Evolutionary conservation across 2,113 vertebrate genomes (phyloP).

Genomic region (Andinoacara biseriatus): DNA sequence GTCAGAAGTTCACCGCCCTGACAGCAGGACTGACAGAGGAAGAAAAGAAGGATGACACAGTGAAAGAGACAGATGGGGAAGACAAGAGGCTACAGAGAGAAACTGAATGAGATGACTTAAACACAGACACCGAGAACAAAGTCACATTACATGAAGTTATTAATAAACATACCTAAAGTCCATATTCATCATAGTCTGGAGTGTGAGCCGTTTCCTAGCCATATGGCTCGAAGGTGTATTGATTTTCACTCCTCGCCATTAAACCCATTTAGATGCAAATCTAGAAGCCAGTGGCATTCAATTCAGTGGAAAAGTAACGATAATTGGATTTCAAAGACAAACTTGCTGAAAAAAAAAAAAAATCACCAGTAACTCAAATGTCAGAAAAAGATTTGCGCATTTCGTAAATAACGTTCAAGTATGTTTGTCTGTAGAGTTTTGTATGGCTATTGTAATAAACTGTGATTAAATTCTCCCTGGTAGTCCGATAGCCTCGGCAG

Average conservation of each 20-base stretch:
- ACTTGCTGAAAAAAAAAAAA: neutral
- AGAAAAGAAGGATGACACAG: constrained; percentile 33
- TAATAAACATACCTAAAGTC: constrained; percentile 16
- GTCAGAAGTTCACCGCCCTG: constrained; percentile 32
- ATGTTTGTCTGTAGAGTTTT: neutral
- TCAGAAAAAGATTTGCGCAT: neutral
- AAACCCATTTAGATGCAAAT: constrained; percentile 40
- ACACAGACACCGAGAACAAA: constrained; percentile 4
- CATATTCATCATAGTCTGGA: constrained; percentile 11
- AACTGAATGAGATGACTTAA: neutral
- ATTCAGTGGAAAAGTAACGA: neutral
- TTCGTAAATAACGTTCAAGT: neutral
- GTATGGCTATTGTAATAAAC: neutral
- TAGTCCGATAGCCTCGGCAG: no score
- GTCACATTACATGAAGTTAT: neutral
- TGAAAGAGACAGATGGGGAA: neutral
- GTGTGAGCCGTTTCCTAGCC: neutral
- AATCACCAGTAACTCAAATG: neutral
- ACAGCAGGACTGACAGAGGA: constrained; percentile 32
- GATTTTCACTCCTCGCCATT: neutral
- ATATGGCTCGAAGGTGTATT: constrained; percentile 1
- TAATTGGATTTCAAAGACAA: neutral
- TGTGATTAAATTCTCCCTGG: neutral
- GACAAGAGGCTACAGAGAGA: constrained; percentile 3
- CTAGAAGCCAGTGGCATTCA: neutral